Evolutionary conservation across 2,797 vertebrate species (phyloP), one percentile per base, ranked within the genome.

Genomic region (Emys orbicularis): DNA sequence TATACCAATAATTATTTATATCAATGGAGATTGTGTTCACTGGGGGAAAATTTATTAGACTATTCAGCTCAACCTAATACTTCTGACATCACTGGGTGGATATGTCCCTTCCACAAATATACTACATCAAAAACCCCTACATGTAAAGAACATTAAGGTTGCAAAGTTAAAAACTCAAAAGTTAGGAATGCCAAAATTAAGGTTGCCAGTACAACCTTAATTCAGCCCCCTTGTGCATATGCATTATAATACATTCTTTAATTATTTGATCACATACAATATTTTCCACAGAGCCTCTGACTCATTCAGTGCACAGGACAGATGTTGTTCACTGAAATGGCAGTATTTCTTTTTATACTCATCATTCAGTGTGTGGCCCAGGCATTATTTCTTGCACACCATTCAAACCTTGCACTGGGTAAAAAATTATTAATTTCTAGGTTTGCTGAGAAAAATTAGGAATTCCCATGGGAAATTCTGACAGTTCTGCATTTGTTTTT

Each of bases 41-140:
- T 37, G 19, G 68, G 77, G 93, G 82, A 90, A 92, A 94, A 96
- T 76, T 88, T 74, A 59, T 41, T 15, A 50, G 41, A 47, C 53
- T 92, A 8, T 83, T 89, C 81, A 54, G 81, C 83, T 87, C 87
- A 94, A 61, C 61, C 54, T 56, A 52, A 54, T 15, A 90, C 53
- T 59, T 93, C 94, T 87, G 89, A 94, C 94, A 90, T 61, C 27
- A 77, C 84, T 79, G 23, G n/a, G 90, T 83, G 79, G 59, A 15
- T 7, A 31, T 47, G 74, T 49, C 41, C 81, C 37, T 90, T 41
- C 65, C 65, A 21, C 54, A 94, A 88, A 86, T 94, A 5, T 7
- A 19, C 90, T 87, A 59, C 68, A 34, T 89, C 19, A 92, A 84
- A 61, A 77, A 16, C 4, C 25, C 74, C 25, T 77, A 29, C 94